These are phyloP conservation scores for Terrapene triunguis DNA, from an alignment of 2,113 vertebrate species.

Conservation along the genomic window DNA sequence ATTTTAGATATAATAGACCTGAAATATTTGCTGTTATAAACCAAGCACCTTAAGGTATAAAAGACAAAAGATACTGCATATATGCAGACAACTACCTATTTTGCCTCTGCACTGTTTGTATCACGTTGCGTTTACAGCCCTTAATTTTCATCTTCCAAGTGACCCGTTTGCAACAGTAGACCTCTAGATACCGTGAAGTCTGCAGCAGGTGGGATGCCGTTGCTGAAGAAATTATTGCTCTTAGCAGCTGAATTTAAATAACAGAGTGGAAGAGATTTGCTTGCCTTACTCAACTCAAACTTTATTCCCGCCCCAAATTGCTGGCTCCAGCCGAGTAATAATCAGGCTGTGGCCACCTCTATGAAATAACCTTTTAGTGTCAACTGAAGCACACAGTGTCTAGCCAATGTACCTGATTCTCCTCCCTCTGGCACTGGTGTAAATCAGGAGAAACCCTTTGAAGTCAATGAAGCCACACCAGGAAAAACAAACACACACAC, in stretches of 20 bases:
- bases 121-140: not conserved
- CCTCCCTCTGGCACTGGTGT: accelerated
- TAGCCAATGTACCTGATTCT: not conserved
- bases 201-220: not conserved
- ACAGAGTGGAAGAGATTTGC: not conserved
- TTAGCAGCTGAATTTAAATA: constrained; percentile 14
- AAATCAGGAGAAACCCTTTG: not conserved
- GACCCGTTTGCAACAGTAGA: not conserved
- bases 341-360: not conserved
- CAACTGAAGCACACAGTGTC: accelerated
- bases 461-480: accelerated
- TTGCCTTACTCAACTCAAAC: not conserved
- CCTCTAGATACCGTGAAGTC: not conserved
- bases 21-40: not conserved
- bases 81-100: not conserved
- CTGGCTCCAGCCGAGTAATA: not conserved
- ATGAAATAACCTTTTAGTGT: not conserved
- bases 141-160: not conserved
- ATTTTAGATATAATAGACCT: not conserved
- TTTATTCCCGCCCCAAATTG: not conserved
- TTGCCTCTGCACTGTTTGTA: not conserved
- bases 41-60: not conserved
- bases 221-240: not conserved
- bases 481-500: not conserved
- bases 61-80: not conserved